Percentiles rank a stretch among this genome's conserved stretches.
phyloP scores from a whole-genome alignment of 2,113 vertebrate genomes.

The Xenopus borealis region DNA sequence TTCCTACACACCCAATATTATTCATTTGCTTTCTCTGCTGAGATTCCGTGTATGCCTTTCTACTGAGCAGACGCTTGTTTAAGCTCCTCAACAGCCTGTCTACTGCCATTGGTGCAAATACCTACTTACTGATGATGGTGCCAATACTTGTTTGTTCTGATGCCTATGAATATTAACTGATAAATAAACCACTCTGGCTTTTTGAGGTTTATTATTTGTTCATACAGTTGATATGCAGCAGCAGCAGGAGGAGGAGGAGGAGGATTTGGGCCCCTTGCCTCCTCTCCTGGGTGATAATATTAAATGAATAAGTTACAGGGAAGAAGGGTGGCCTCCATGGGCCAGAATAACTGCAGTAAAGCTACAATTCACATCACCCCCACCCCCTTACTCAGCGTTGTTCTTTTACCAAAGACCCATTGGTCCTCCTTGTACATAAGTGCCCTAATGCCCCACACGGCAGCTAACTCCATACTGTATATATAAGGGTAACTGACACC shows the following conservation, averaged over 20 bases:
- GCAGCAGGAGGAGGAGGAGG: conserved; percentile 31
- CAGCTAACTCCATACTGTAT: conserved; percentile 8
- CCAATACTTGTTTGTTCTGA: too few relatives aligned
- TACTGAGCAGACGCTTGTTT: too few relatives aligned
- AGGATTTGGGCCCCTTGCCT: conserved; percentile 11
- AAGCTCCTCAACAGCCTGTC: too few relatives aligned
- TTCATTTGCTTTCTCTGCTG: too few relatives aligned
- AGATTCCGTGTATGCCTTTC: too few relatives aligned
- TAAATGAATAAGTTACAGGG: not conserved
- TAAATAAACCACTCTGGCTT: not conserved
- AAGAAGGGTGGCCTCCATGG: not conserved
- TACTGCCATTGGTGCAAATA: too few relatives aligned
- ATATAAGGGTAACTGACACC: not conserved
- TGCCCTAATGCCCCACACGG: not conserved
- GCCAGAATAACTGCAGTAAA: not conserved
- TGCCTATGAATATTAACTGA: too few relatives aligned
- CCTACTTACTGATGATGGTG: too few relatives aligned
- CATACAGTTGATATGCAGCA: conserved; percentile 39
- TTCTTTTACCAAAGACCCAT: not conserved
- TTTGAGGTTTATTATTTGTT: conserved; percentile 29
- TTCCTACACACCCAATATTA: too few relatives aligned
- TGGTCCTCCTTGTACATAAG: not conserved
- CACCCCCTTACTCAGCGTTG: not conserved
- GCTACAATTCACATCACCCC: not conserved
- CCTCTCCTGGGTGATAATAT: conserved; percentile 18